Percentiles rank a stretch among this genome's conserved stretches.
Conservation (phyloP, 2,113 vertebrate species). For the Lipophrys pholis region DNA sequence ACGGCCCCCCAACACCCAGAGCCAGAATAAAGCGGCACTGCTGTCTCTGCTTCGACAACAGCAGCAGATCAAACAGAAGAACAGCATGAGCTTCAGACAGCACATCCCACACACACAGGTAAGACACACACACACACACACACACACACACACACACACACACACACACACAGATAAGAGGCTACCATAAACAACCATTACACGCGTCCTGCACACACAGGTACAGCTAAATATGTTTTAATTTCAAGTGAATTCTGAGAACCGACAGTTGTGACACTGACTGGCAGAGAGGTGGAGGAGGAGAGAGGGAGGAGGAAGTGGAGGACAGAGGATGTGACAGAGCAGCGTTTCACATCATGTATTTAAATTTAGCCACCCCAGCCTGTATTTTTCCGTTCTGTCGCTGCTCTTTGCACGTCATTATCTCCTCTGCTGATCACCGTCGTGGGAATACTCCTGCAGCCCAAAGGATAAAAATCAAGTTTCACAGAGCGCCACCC, state of each 20-base stretch:
- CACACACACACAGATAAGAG: not conserved
- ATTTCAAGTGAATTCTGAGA: too few species aligned
- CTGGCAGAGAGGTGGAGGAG: conserved; percentile 18
- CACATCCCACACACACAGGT: conserved; percentile 90
- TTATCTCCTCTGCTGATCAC: too few species aligned
- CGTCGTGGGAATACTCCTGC: too few species aligned
- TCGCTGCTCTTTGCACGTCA: conserved; percentile 8
- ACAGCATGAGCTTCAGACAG: conserved; percentile 85
- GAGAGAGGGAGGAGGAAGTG: conserved; percentile 34
- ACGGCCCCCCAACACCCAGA: conserved; percentile 68
- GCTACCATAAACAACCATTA: too few species aligned
- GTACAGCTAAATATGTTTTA: not conserved
- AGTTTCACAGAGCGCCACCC: not conserved
- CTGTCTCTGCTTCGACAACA: conserved; percentile 88
- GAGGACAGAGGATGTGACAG: conserved; percentile 50
- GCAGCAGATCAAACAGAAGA: conserved; percentile 89
- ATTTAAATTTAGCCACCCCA: conserved; percentile 80
- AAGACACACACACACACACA: conserved; percentile 29
- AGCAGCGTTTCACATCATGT: conserved; percentile 76
- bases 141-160: not conserved
- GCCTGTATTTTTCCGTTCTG: conserved; percentile 15
- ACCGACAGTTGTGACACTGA: conserved; percentile 4
- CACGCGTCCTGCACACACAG: not conserved
- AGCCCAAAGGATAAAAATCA: not conserved
- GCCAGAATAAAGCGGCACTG: conserved; percentile 86